Evolutionary conservation across 2,888 invertebrate species (phyloP).

Genomic region (Elegia similella): DNA sequence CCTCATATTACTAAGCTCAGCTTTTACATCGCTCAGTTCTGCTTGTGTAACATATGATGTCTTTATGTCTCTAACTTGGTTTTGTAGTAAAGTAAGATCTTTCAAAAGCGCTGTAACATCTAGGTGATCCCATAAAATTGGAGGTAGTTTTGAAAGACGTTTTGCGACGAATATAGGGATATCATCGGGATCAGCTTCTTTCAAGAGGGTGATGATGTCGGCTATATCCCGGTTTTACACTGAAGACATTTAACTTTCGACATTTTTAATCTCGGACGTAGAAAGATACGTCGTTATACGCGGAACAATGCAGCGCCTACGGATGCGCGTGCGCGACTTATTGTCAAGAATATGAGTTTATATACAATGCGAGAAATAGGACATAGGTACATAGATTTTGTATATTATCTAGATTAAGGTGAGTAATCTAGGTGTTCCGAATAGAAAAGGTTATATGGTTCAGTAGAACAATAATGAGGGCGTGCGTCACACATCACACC

Average conservation of each 20-base stretch:
- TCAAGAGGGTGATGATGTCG: neutral
- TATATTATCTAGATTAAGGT: no score
- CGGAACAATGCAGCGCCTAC: no score
- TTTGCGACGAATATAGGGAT: conserved; percentile 6
- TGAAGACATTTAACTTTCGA: neutral
- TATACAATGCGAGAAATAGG: no score
- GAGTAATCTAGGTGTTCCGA: no score
- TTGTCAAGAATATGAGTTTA: no score
- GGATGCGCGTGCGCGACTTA: no score
- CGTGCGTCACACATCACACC: no score
- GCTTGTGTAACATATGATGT: neutral
- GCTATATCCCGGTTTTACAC: neutral
- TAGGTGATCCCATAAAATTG: conserved; percentile 4
- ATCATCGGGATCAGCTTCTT: conserved; percentile 2
- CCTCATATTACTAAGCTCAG: neutral
- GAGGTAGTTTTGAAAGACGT: conserved; percentile 4
- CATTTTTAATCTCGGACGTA: no score
- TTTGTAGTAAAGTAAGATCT: neutral
- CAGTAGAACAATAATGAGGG: no score
- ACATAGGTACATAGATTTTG: no score
- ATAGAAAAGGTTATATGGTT: no score
- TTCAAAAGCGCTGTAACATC: neutral
- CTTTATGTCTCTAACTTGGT: neutral
- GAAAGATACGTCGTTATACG: no score
- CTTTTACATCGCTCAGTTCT: neutral